A percentile compares a stretch with the other conserved stretches of the same genome.
Evolutionary conservation across 2,888 invertebrate genomes (phyloP).

Genomic region (Agriotes lineatus): DNA sequence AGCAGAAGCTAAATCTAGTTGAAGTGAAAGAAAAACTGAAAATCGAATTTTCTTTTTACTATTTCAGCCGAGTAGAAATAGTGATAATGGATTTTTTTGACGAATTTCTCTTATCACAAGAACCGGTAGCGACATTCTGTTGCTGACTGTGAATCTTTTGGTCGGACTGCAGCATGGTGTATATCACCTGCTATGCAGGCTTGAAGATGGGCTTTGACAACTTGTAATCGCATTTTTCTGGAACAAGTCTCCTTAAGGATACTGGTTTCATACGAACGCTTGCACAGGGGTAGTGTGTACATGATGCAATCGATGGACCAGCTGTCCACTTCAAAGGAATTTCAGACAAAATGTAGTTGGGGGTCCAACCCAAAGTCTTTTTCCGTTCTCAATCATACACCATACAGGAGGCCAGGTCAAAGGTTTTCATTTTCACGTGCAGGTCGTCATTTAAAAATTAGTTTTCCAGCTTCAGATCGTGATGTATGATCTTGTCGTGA

Average conservation of each 20-base stretch:
- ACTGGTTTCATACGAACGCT: conserved; percentile 98
- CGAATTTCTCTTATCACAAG: no score
- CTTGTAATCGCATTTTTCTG: conserved; percentile 92
- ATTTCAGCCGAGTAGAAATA: no score
- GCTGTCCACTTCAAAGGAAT: conserved; percentile 98
- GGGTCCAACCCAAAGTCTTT: conserved; percentile 98
- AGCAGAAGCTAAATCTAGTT: no score
- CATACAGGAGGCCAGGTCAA: conserved; percentile 95
- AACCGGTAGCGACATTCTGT: no score
- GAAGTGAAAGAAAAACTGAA: no score
- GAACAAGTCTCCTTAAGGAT: conserved; percentile 96
- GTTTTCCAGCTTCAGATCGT: conserved; percentile 98
- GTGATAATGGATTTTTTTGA: no score
- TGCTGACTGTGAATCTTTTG: conserved; percentile 81
- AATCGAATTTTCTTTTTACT: no score
- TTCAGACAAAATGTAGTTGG: conserved; percentile 99
- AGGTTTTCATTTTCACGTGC: conserved; percentile 97
- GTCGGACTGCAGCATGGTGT: conserved; percentile 85
- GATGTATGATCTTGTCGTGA: conserved; percentile 92
- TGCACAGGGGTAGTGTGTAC: conserved; percentile 96
- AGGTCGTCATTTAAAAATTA: conserved; percentile 95
- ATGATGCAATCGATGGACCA: conserved; percentile 99
- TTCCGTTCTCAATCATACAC: conserved; percentile 90
- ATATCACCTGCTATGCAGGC: conserved; percentile 82
- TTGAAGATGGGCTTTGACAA: conserved; percentile 75